These are phyloP conservation scores for Allacma fusca DNA, from an alignment of 2,888 invertebrate species.

Conservation along the genomic window DNA sequence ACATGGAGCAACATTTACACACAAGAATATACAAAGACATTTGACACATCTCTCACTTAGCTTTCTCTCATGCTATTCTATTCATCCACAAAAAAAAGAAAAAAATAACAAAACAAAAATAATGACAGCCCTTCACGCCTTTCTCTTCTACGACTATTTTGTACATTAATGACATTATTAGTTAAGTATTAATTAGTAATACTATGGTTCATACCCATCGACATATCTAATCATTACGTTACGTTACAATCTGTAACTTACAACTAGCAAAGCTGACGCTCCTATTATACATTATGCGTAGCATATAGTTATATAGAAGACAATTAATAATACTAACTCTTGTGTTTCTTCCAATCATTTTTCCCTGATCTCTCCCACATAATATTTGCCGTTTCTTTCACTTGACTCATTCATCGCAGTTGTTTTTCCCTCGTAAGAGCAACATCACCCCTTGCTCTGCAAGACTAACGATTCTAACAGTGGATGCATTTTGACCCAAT, in stretches of 20 bases:
- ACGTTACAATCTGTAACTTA: constrained; percentile 10
- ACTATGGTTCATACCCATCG: constrained; percentile 26
- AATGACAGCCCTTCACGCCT: constrained; percentile 32
- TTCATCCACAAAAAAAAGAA: not conserved
- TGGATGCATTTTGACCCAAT: constrained; percentile 5
- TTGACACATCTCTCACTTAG: constrained; percentile 18
- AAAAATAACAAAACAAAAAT: constrained; percentile 20
- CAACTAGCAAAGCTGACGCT: not conserved
- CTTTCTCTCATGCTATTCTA: constrained; percentile 7
- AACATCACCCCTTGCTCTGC: constrained; percentile 17
- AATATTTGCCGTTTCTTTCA: constrained; percentile 9
- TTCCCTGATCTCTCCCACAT: constrained; percentile 12
- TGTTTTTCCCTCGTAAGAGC: not conserved
- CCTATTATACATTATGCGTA: constrained; percentile 11
- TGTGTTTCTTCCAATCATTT: not conserved
- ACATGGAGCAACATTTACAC: not conserved
- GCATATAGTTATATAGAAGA: constrained; percentile 1
- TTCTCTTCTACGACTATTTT: constrained; percentile 37
- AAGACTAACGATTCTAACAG: constrained; percentile 15
- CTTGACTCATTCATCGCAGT: constrained; percentile 10
- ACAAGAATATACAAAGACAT: not conserved
- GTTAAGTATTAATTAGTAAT: constrained; percentile 30
- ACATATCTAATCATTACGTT: constrained; percentile 6
- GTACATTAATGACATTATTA: constrained; percentile 42
- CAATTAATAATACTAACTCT: constrained; percentile 23